Evolutionary conservation across 2,888 invertebrate genomes (phyloP).

Genomic region (Idaea biselata): DNA sequence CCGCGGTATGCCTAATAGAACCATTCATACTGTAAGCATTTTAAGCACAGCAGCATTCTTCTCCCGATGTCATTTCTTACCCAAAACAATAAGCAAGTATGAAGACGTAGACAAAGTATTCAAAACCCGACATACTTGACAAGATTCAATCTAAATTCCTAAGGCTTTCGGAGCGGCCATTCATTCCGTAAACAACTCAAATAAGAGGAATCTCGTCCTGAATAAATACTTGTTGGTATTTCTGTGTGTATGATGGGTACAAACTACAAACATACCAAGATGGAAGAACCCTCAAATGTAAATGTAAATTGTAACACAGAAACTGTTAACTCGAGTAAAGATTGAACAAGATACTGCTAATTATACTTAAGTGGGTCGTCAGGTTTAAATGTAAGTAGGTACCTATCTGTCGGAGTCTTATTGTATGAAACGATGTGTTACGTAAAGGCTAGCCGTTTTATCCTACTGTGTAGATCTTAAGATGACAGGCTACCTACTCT

Average conservation of each 20-base stretch:
- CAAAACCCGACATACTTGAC: constrained; percentile 15
- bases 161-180: constrained; percentile 18
- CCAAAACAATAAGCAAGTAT: neutral
- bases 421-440: too few relatives aligned
- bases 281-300: constrained; percentile 14
- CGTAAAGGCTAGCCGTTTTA: too few relatives aligned
- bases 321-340: neutral
- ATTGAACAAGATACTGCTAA: constrained; percentile 4
- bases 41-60: neutral
- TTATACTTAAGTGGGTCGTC: constrained; percentile 1
- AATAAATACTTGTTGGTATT: constrained; percentile 19
- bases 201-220: constrained; percentile 20
- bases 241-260: neutral
- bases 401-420: neutral
- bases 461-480: too few relatives aligned
- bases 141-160: constrained; percentile 18
- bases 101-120: constrained; percentile 10
- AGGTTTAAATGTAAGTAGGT: neutral
- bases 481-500: too few relatives aligned
- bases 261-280: constrained; percentile 16
- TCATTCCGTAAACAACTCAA: constrained; percentile 17
- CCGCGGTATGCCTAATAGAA: too few relatives aligned
- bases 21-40: neutral
- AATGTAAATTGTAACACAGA: constrained; percentile 12
- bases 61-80: neutral